Base-by-base conservation (phyloP, 2,888 invertebrate genomes). In the Drosophila leonis region DNA sequence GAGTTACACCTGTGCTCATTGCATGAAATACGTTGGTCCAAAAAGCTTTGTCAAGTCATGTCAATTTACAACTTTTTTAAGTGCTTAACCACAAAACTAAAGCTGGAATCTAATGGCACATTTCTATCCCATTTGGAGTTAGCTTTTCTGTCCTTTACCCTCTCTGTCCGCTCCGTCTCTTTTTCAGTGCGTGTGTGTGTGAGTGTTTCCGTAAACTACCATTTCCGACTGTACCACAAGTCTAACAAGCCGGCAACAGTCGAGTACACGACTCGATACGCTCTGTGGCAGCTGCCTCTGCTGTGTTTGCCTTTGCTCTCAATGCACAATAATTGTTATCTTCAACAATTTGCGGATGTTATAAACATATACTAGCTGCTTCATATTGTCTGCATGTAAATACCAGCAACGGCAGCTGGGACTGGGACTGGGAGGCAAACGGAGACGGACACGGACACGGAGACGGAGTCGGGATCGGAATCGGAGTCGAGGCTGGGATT, bases 301-400 rank as follows among this genome's bases (percentile, higher is more conserved):
- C 64, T 78, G 63, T 78, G 63, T 79, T 78, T 79, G 74, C 75
- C 78, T 79, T 75, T 84, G 81, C 84, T 87, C 82, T 87, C 87
- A 84, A 77, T 86, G 83, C 85, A 86, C 87, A 85, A 86, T 86
- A 86, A 86, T 86, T 87, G 83, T 86, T 87, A 87, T 87, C 88
- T 87, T 87, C 84, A 88, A 87, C 86, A 88, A 87, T 87, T 87
- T 87, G 86, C 86, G 86, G 85, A 87, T 88, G 86, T 87, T 88
- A 88, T 87, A 88, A 86, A 87, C 87, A 86, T 87, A 86, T 84
- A 86, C 75, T 80, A 75, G 80, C 86, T 80, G 83, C 79, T 86
- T 84, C 83, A 86, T 84, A 84, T 86, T 84, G 86, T 83, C 80
- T 86, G 84, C 86, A 84, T 84, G 86, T 86, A 84, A 84, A 84